A percentile compares a stretch with the other conserved stretches of the same genome.
Conservation (phyloP, 1,140 invertebrate genomes). For the Lordiphosa mommai region DNA sequence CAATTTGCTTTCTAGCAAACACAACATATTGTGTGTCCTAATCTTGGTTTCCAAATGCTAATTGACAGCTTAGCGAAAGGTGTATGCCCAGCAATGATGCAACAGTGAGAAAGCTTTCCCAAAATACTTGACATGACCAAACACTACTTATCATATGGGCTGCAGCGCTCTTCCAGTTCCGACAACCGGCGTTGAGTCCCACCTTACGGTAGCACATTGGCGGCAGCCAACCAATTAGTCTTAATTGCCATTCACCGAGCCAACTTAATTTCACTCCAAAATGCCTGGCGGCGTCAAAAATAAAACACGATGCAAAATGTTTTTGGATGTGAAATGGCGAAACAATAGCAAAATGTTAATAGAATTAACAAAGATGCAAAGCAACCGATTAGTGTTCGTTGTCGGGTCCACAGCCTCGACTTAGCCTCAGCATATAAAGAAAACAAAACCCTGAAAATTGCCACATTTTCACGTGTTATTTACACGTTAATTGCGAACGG, state of each 20-base stretch:
- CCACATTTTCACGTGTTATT: conserved; percentile 70
- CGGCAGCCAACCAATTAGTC: conserved; percentile 47
- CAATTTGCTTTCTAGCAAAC: no score
- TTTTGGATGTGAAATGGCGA: conserved; percentile 18
- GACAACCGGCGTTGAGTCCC: neutral
- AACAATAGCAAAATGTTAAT: conserved; percentile 50
- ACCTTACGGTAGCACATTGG: conserved; percentile 10
- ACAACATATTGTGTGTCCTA: no score
- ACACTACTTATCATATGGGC: conserved; percentile 32
- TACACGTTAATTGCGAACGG: conserved; percentile 57
- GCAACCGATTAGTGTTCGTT: conserved; percentile 58
- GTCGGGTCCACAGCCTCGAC: conserved; percentile 39
- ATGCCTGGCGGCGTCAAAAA: conserved; percentile 11
- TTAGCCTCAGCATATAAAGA: conserved; percentile 5
- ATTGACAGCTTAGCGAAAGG: no score
- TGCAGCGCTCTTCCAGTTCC: conserved; percentile 43
- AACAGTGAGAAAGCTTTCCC: conserved; percentile 26
- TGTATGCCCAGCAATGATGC: conserved; percentile 19
- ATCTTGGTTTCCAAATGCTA: no score
- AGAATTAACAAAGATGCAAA: conserved; percentile 36
- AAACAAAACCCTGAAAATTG: conserved; percentile 49
- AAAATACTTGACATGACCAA: conserved; percentile 1
- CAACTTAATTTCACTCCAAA: conserved; percentile 43
- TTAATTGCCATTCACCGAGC: conserved; percentile 56
- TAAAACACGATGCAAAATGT: conserved; percentile 40